These are phyloP conservation scores for Sciaenops ocellatus DNA, from an alignment of 2,797 vertebrate genomes.

Conservation along the genomic window DNA sequence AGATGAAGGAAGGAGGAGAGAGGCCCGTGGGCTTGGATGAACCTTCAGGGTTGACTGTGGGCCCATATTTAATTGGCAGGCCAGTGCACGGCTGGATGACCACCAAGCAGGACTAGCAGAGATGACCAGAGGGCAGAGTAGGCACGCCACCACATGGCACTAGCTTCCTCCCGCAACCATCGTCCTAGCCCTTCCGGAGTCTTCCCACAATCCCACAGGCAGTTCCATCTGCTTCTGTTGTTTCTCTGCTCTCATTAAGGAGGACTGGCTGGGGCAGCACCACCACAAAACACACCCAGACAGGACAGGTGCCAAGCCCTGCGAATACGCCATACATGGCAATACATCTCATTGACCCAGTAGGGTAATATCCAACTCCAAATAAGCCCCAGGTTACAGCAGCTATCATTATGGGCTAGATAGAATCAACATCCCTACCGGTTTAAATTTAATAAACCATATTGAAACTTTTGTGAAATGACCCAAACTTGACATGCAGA, in stretches of 20 bases:
- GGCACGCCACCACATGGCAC: slow-evolving; percentile 83
- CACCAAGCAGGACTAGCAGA: slow-evolving; percentile 79
- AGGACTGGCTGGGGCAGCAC: slow-evolving; percentile 54
- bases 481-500: slow-evolving; percentile 6
- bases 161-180: slow-evolving; percentile 58
- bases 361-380: slow-evolving; percentile 67
- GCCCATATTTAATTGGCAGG: slow-evolving; percentile 86
- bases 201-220: slow-evolving; percentile 83
- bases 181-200: slow-evolving; percentile 68
- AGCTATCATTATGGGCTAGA: slow-evolving; percentile 29
- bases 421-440: slow-evolving; percentile 12
- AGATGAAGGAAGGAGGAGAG: slow-evolving; percentile 51
- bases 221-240: slow-evolving; percentile 82
- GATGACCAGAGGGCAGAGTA: slow-evolving; percentile 78
- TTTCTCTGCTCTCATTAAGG: slow-evolving; percentile 79
- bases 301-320: slow-evolving; percentile 73
- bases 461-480: slow-evolving; percentile 8
- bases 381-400: slow-evolving; percentile 54
- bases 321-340: slow-evolving; percentile 59
- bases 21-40: slow-evolving; percentile 58
- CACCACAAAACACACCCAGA: slow-evolving; percentile 67
- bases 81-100: slow-evolving; percentile 80
- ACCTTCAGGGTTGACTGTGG: slow-evolving; percentile 79
- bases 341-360: slow-evolving; percentile 71
- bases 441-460: slow-evolving; percentile 8